A percentile compares a stretch with the other conserved stretches of the same genome.
These are phyloP conservation scores for Hydractinia symbiolongicarpus DNA, from an alignment of 30 jellyfish, hydroid and myxozoan species.

Conservation along the genomic window DNA sequence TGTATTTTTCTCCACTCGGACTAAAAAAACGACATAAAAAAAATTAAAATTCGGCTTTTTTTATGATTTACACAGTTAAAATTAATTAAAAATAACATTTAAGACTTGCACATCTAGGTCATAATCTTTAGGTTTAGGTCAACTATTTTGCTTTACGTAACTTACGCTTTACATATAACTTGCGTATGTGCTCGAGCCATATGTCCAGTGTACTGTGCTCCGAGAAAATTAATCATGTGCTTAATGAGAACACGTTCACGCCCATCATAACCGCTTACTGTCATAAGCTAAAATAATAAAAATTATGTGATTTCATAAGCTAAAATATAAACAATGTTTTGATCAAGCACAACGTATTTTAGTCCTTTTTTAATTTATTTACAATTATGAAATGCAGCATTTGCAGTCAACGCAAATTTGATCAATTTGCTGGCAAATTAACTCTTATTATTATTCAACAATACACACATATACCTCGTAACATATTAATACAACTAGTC, in stretches of 20 bases:
- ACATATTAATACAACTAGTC: too few species aligned
- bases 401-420: too few species aligned
- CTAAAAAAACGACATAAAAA: conserved; percentile 25
- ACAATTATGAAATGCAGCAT: too few species aligned
- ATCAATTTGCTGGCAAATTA: too few species aligned
- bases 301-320: background rate
- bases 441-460: too few species aligned
- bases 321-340: too few species aligned
- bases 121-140: background rate
- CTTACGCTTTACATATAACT: conserved; percentile 70
- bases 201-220: conserved; percentile 90
- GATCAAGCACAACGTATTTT: too few species aligned
- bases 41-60: background rate
- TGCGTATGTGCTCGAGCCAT: conserved; percentile 76
- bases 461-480: too few species aligned
- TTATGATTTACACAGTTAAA: too few species aligned
- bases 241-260: conserved; percentile 62
- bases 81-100: background rate
- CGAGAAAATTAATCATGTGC: conserved; percentile 80
- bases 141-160: background rate
- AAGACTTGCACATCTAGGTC: background rate
- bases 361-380: too few species aligned
- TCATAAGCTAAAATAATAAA: conserved; percentile 38
- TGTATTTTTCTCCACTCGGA: conserved; percentile 77
- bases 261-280: conserved; percentile 83